phyloP scores from a whole-genome alignment of 2,888 invertebrate species.

The Molorchus minor region DNA sequence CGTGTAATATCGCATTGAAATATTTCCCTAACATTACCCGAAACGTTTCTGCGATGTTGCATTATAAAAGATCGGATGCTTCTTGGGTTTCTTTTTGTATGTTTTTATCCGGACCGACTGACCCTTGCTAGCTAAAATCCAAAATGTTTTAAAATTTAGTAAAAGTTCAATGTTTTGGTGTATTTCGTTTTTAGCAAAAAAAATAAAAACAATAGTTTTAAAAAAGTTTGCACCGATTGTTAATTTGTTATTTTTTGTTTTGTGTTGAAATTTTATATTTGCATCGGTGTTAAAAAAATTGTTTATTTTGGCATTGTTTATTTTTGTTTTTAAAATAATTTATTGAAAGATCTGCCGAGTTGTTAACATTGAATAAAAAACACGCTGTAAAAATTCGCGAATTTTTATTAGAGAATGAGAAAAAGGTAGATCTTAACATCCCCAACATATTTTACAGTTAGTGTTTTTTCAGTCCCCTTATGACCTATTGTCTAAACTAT shows the following conservation, averaged over 20 bases:
- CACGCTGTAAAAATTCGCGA: constrained; percentile 38
- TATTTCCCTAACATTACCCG: constrained; percentile 24
- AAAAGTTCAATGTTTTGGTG: constrained; percentile 16
- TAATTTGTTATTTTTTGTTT: constrained; percentile 26
- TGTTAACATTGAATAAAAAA: constrained; percentile 28
- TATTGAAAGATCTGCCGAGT: constrained; percentile 34
- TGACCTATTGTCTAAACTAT: constrained; percentile 27
- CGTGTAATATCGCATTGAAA: constrained; percentile 41
- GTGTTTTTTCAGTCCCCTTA: constrained; percentile 36
- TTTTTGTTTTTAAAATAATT: constrained; percentile 24
- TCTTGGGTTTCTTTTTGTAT: constrained; percentile 11
- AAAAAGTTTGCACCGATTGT: constrained; percentile 31
- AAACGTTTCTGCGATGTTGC: constrained; percentile 41
- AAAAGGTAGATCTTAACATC: constrained; percentile 39
- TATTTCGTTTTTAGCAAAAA: constrained; percentile 21
- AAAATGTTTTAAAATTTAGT: constrained; percentile 15
- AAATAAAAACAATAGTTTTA: too few species aligned
- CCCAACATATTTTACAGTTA: constrained; percentile 36
- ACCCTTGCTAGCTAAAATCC: constrained; percentile 20
- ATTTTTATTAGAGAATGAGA: constrained; percentile 22
- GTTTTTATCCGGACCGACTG: constrained; percentile 35
- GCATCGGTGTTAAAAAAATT: constrained; percentile 24
- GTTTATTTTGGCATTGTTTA: constrained; percentile 22
- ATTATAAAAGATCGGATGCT: constrained; percentile 1
- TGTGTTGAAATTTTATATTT: constrained; percentile 31